A percentile compares a stretch with the other conserved stretches of the same genome.
Evolutionary conservation across 2,113 vertebrate species (phyloP).

Genomic region (Neodon shergylaensis): DNA sequence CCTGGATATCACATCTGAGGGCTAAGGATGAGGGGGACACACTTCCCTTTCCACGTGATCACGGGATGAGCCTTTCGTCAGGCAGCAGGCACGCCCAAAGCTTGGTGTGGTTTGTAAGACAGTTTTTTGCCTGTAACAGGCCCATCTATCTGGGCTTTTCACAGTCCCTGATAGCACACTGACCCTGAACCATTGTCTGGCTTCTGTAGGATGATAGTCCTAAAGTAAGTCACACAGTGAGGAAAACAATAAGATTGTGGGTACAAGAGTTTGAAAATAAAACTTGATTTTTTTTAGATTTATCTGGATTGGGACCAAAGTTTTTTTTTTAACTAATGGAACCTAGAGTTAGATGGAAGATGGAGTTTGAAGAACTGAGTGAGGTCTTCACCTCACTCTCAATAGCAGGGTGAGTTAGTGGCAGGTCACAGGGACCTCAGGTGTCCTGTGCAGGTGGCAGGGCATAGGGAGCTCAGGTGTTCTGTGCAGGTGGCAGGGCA

Average conservation of each 20-base stretch:
- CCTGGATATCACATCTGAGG: background rate
- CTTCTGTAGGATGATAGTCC: background rate
- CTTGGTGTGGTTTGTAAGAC: background rate
- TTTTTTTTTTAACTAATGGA: background rate
- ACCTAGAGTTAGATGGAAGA: background rate
- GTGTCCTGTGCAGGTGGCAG: too few relatives aligned
- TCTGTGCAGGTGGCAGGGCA: background rate
- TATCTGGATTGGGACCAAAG: background rate
- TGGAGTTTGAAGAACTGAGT: background rate
- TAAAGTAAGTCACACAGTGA: background rate
- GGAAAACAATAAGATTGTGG: background rate
- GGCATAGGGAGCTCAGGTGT: too few relatives aligned
- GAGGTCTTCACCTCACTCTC: background rate
- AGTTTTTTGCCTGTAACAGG: background rate
- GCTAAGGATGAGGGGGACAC: background rate
- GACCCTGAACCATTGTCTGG: background rate
- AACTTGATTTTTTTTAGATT: background rate
- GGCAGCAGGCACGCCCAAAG: background rate
- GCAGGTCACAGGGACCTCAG: background rate
- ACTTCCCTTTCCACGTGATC: background rate
- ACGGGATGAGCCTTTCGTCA: background rate
- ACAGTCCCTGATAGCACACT: background rate
- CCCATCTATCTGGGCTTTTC: background rate
- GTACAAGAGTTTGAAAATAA: background rate
- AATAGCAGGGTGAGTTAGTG: background rate